Percentiles rank a stretch among this genome's conserved stretches.
Conservation (phyloP, 23 tunicate species). For the Halocynthia aurantium region DNA sequence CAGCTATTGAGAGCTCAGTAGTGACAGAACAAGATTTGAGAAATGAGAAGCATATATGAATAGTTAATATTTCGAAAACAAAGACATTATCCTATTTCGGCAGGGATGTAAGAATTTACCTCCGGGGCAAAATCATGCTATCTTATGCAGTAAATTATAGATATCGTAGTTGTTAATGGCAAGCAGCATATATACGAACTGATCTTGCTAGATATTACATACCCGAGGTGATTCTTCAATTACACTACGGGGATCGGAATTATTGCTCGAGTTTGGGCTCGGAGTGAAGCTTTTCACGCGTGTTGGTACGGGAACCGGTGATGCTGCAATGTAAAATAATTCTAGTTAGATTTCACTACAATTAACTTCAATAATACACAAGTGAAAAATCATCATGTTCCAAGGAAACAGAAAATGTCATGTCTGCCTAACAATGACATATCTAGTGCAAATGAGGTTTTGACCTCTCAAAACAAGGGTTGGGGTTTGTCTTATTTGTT, state of each 20-base stretch:
- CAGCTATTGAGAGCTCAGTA: no score
- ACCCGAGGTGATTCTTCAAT: constrained; percentile 65
- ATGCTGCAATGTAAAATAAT: constrained; percentile 27
- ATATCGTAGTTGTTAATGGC: neutral
- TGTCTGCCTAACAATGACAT: no score
- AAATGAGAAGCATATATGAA: neutral
- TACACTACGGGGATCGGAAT: constrained; percentile 64
- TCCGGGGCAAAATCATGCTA: no score
- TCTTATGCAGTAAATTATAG: neutral
- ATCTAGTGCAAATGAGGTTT: no score
- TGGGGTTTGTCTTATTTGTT: no score
- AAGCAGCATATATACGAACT: neutral
- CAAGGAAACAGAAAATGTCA: neutral
- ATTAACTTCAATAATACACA: neutral
- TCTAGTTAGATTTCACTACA: neutral
- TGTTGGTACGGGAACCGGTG: constrained; percentile 73
- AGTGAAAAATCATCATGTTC: neutral
- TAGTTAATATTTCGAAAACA: neutral
- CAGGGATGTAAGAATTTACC: no score
- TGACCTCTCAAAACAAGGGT: no score
- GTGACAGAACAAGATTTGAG: neutral
- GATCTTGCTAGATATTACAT: neutral
- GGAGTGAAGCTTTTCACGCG: constrained; percentile 11
- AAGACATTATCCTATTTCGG: neutral
- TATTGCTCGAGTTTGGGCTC: constrained; percentile 65